These are phyloP conservation scores for Eurytoma adleriae DNA, from an alignment of 2,888 invertebrate species.

Conservation along the genomic window DNA sequence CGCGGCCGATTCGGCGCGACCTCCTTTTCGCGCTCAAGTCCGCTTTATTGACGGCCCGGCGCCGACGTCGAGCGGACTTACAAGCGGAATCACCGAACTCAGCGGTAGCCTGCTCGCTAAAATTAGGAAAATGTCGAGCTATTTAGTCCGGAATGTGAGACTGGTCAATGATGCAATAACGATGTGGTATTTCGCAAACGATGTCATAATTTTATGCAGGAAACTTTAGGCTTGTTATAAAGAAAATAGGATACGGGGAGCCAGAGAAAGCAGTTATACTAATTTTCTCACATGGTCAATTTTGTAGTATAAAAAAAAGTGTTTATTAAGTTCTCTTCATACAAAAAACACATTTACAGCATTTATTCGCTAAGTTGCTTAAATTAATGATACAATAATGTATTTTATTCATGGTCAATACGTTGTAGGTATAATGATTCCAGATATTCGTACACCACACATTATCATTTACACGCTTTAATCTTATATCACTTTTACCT, in stretches of 20 bases:
- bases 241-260: not conserved
- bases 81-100: not conserved
- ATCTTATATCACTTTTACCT: slow-evolving; percentile 54
- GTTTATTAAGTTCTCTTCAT: slow-evolving; percentile 42
- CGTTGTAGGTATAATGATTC: slow-evolving; percentile 15
- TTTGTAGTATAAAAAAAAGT: slow-evolving; percentile 6
- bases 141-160: slow-evolving; percentile 17
- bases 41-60: not conserved
- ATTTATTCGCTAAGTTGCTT: slow-evolving; percentile 27
- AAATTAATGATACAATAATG: slow-evolving; percentile 41
- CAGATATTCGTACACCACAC: slow-evolving; percentile 40
- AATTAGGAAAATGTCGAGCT: not conserved
- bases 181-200: slow-evolving; percentile 18
- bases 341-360: slow-evolving; percentile 26
- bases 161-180: slow-evolving; percentile 20
- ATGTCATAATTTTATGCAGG: slow-evolving; percentile 41
- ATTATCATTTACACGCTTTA: slow-evolving; percentile 50
- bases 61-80: too few relatives aligned
- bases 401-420: slow-evolving; percentile 30
- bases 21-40: too few relatives aligned
- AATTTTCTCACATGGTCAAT: not conserved
- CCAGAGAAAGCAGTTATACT: not conserved
- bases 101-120: not conserved
- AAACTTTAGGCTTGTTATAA: slow-evolving; percentile 9
- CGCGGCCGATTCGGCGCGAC: not conserved